Conservation (phyloP, 1,140 invertebrate genomes). For the Steinernema feltiae region DNA sequence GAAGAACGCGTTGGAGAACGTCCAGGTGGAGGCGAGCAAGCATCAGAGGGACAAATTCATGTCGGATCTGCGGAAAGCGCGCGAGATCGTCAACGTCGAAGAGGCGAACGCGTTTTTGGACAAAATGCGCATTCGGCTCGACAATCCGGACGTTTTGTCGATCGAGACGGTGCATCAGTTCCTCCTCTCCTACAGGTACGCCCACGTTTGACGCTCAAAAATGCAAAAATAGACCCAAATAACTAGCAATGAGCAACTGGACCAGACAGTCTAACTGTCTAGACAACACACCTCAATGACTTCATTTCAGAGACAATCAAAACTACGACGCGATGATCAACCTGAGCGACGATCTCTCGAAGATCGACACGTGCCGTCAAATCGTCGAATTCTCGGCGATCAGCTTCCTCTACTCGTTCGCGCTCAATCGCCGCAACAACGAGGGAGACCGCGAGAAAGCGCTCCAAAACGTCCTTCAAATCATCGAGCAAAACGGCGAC, state of each 20-base stretch:
- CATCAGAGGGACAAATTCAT: constrained; percentile 98
- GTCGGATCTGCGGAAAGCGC: constrained; percentile 81
- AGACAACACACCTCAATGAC: too few species aligned
- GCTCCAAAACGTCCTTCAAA: constrained; percentile 80
- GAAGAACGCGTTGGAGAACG: constrained; percentile 69
- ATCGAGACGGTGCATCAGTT: constrained; percentile 61
- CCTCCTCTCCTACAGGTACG: constrained; percentile 39
- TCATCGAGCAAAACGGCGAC: constrained; percentile 80
- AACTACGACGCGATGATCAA: constrained; percentile 97
- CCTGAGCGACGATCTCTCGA: constrained; percentile 85
- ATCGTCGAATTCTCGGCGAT: constrained; percentile 83
- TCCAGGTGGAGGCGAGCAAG: constrained; percentile 67
- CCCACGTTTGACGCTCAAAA: not conserved
- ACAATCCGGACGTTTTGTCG: constrained; percentile 91
- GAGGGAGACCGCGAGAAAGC: constrained; percentile 89
- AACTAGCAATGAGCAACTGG: too few species aligned
- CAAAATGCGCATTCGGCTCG: constrained; percentile 82
- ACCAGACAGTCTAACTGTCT: too few species aligned
- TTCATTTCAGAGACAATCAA: constrained; percentile 61
- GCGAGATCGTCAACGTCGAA: constrained; percentile 76
- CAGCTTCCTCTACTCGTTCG: constrained; percentile 88
- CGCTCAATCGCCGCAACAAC: constrained; percentile 87
- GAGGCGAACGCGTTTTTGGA: constrained; percentile 78
- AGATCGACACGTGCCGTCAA: constrained; percentile 81
- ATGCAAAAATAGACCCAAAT: too few species aligned